These are phyloP conservation scores for Rhagophthalmus giganteus DNA, from an alignment of 2,888 invertebrate genomes.

Conservation along the genomic window DNA sequence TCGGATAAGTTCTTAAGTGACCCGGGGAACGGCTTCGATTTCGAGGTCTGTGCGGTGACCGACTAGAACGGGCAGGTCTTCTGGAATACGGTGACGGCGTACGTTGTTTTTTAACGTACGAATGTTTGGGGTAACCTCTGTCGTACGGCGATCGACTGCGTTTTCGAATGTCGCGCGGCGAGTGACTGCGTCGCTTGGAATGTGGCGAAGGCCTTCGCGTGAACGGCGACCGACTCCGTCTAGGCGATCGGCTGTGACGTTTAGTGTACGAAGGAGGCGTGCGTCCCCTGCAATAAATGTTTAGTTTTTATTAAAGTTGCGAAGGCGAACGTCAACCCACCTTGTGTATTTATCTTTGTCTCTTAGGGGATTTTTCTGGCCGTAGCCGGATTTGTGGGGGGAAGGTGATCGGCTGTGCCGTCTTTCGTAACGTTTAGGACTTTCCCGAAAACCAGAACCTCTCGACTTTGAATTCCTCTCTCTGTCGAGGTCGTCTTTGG, in stretches of 20 bases:
- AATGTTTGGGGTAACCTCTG: conserved; percentile 4
- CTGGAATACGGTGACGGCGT: conserved; percentile 15
- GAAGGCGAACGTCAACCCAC: conserved; percentile 3
- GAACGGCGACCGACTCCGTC: conserved; percentile 17
- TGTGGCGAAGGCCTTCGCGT: conserved; percentile 10
- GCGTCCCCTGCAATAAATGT: conserved; percentile 8
- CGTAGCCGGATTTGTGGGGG: conserved; percentile 6
- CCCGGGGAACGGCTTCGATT: conserved; percentile 6
- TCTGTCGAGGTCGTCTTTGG: conserved; percentile 1
- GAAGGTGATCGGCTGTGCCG: conserved; percentile 15
- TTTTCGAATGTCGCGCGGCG: conserved; percentile 7
- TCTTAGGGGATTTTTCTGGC: too few species aligned
- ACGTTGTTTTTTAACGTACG: conserved; percentile 7
- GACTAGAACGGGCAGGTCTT: conserved; percentile 10
- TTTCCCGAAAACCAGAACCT: conserved; percentile 4
- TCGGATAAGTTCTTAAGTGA: neutral
- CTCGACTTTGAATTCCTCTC: neutral
- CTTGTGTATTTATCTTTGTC: conserved; percentile 20
- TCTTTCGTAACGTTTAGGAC: conserved; percentile 15
- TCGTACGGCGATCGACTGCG: conserved; percentile 18
- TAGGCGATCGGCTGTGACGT: conserved; percentile 10
- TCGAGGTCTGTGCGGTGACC: conserved; percentile 14
- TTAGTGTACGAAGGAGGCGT: conserved; percentile 26
- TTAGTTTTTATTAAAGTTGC: neutral
- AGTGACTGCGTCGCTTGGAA: conserved; percentile 10